phyloP scores from a whole-genome alignment of 2,888 invertebrate genomes.

The Platycnemis pennipes region DNA sequence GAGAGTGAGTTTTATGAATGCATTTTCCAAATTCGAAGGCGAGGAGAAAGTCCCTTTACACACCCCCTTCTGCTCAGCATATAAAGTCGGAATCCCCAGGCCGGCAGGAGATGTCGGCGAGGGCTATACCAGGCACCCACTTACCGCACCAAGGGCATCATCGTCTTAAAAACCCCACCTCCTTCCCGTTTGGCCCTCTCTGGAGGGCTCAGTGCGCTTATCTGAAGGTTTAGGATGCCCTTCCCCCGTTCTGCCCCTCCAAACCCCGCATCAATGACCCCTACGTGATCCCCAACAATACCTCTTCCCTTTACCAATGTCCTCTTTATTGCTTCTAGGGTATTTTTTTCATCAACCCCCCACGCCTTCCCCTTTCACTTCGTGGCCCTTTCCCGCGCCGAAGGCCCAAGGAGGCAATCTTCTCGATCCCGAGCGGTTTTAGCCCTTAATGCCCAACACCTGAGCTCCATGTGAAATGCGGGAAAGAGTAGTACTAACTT shows the following conservation, averaged over 20 bases:
- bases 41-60: neutral
- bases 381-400: neutral
- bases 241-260: neutral
- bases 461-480: conserved; percentile 54
- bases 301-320: conserved; percentile 48
- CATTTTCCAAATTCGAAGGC: neutral
- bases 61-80: neutral
- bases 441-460: conserved; percentile 50
- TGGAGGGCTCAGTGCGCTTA: conserved; percentile 10
- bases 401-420: neutral
- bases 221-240: conserved; percentile 13
- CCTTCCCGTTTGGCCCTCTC: neutral
- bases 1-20: neutral
- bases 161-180: neutral
- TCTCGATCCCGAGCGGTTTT: conserved; percentile 34
- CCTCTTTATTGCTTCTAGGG: neutral
- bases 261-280: conserved; percentile 44
- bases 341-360: neutral
- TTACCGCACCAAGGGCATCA: neutral
- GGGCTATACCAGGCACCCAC: neutral
- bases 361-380: neutral
- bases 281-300: conserved; percentile 61
- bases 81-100: neutral
- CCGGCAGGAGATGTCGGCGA: neutral
- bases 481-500: conserved; percentile 2